phyloP scores from a whole-genome alignment of 2,797 vertebrate genomes.

The Sebastes itinus region DNA sequence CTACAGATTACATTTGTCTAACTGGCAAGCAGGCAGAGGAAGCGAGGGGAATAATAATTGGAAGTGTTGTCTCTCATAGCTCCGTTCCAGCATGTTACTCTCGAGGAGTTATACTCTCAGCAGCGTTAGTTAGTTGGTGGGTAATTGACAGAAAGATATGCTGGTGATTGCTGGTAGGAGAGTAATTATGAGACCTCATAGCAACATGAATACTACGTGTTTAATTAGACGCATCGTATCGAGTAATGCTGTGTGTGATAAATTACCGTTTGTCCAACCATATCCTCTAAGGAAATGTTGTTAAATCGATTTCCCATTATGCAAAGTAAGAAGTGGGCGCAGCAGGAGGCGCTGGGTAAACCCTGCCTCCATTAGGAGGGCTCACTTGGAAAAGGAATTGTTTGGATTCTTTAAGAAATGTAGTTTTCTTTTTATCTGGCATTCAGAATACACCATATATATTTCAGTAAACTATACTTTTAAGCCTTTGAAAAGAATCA shows the following conservation, averaged over 20 bases:
- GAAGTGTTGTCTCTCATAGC: conserved; percentile 7
- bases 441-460: not conserved
- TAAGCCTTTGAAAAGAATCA: not conserved
- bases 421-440: not conserved
- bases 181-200: conserved; percentile 24
- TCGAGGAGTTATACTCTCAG: not conserved
- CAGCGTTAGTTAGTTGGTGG: not conserved
- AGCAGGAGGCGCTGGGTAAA: not conserved
- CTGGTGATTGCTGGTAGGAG: not conserved
- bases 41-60: conserved; percentile 35
- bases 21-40: not conserved
- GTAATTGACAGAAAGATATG: conserved; percentile 20
- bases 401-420: not conserved
- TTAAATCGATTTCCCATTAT: conserved; percentile 27
- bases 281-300: conserved; percentile 15
- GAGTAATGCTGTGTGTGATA: conserved; percentile 9
- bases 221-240: conserved; percentile 1
- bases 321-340: not conserved
- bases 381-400: not conserved
- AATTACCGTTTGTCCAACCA: conserved; percentile 5
- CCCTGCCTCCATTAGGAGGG: not conserved
- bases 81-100: conserved; percentile 14
- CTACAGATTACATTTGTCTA: conserved; percentile 20
- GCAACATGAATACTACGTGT: conserved; percentile 7
- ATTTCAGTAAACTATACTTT: not conserved